A percentile compares a stretch with the other conserved stretches of the same genome.
These are phyloP conservation scores for Apogon talboti DNA, from an alignment of 2,797 vertebrate species.

Conservation along the genomic window DNA sequence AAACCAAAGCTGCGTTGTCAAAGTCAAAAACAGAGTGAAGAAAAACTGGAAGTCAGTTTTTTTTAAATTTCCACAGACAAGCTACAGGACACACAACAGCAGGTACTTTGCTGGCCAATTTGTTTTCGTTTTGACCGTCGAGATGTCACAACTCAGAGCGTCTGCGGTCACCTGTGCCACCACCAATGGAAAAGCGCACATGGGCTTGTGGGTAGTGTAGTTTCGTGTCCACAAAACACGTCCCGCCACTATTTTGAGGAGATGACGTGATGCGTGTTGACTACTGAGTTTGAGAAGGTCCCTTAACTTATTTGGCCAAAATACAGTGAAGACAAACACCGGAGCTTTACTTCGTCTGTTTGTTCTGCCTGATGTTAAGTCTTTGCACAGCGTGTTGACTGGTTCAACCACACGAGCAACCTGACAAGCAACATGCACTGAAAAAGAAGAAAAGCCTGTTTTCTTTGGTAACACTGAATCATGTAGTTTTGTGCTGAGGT, in stretches of 20 bases:
- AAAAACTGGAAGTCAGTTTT: neutral
- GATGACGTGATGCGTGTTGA: conserved; percentile 53
- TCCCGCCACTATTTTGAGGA: conserved; percentile 47
- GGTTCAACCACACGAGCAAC: too few species aligned
- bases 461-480: too few species aligned
- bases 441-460: too few species aligned
- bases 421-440: too few species aligned
- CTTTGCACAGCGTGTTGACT: neutral
- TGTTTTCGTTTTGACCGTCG: conserved; percentile 80
- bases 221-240: conserved; percentile 15
- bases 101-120: conserved; percentile 53
- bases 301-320: conserved; percentile 25
- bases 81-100: conserved; percentile 19
- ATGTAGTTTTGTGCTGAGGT: neutral
- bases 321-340: conserved; percentile 3
- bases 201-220: conserved; percentile 75
- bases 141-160: conserved; percentile 72
- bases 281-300: conserved; percentile 22
- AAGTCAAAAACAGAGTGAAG: neutral
- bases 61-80: conserved; percentile 30
- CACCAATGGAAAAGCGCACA: conserved; percentile 70
- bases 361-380: neutral
- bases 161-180: conserved; percentile 83
- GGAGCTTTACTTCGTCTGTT: neutral
- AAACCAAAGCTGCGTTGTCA: neutral